phyloP scores from a whole-genome alignment of 2,797 vertebrate genomes.

The Novumbra hubbsi region DNA sequence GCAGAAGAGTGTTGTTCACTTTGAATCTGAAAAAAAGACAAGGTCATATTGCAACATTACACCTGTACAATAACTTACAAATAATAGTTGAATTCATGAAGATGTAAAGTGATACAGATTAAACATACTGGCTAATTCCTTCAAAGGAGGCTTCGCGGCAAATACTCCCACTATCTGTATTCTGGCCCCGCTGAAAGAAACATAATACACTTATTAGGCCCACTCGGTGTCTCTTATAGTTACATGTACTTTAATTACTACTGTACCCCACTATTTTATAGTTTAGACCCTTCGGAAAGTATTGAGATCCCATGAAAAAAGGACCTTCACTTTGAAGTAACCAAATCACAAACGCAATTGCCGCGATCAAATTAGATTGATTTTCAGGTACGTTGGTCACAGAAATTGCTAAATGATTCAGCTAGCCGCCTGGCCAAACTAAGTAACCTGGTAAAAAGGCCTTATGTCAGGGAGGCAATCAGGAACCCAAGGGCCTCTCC shows the following conservation, averaged over 20 bases:
- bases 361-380: too few species aligned
- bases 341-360: too few species aligned
- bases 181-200: constrained; percentile 71
- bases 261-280: neutral
- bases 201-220: neutral
- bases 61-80: neutral
- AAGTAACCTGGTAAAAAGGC: too few species aligned
- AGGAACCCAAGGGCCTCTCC: neutral
- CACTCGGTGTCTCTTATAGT: constrained; percentile 16
- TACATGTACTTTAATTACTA: neutral
- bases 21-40: constrained; percentile 74
- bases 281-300: too few species aligned
- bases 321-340: too few species aligned
- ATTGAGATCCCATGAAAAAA: too few species aligned
- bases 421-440: too few species aligned
- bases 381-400: too few species aligned
- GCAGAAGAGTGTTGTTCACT: constrained; percentile 87
- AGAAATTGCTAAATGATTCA: too few species aligned
- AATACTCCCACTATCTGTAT: constrained; percentile 79
- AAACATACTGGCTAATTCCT: constrained; percentile 81
- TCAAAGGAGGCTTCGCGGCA: constrained; percentile 82
- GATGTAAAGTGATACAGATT: neutral
- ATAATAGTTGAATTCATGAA: neutral
- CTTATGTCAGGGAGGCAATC: neutral
- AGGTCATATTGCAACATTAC: neutral